These are phyloP conservation scores for Oryzias sinensis DNA, from an alignment of 2,797 vertebrate genomes.

Conservation along the genomic window DNA sequence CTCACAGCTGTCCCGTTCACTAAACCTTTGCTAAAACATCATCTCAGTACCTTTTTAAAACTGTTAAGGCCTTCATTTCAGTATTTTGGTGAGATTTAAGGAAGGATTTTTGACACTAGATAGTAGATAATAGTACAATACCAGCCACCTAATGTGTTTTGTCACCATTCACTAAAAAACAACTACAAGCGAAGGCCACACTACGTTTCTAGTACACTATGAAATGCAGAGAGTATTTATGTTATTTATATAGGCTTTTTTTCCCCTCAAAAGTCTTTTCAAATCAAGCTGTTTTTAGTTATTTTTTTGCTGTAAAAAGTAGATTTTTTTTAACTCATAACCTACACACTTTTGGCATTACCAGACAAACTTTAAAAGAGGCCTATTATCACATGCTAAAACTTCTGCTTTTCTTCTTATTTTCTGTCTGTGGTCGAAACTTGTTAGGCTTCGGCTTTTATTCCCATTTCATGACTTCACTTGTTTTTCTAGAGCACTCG, in stretches of 20 bases:
- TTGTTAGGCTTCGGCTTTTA: slow-evolving; percentile 24
- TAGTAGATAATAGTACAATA: slow-evolving; percentile 33
- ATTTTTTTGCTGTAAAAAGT: slow-evolving; percentile 7
- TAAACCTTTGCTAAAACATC: too few relatives aligned
- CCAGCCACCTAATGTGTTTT: slow-evolving; percentile 16
- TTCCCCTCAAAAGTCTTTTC: background rate
- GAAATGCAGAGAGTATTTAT: slow-evolving; percentile 67
- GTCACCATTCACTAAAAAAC: slow-evolving; percentile 19
- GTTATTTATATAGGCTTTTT: slow-evolving; percentile 56
- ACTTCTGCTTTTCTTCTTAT: slow-evolving; percentile 53
- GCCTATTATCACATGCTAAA: slow-evolving; percentile 32
- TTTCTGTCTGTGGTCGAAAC: slow-evolving; percentile 30
- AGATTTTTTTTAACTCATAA: background rate
- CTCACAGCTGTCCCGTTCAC: slow-evolving; percentile 1
- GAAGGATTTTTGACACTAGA: slow-evolving; percentile 50
- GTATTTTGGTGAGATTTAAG: slow-evolving; percentile 67
- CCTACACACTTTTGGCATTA: background rate
- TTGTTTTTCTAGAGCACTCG: slow-evolving; percentile 18
- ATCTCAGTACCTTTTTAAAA: slow-evolving; percentile 15
- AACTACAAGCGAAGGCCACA: slow-evolving; percentile 47
- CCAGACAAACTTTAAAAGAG: slow-evolving; percentile 8
- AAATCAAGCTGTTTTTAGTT: slow-evolving; percentile 19
- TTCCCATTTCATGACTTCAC: slow-evolving; percentile 15
- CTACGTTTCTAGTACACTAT: slow-evolving; percentile 61
- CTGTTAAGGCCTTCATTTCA: slow-evolving; percentile 54